Base-by-base conservation (phyloP, 1,140 invertebrate species). In the Trachymyrmex septentrionalis region DNA sequence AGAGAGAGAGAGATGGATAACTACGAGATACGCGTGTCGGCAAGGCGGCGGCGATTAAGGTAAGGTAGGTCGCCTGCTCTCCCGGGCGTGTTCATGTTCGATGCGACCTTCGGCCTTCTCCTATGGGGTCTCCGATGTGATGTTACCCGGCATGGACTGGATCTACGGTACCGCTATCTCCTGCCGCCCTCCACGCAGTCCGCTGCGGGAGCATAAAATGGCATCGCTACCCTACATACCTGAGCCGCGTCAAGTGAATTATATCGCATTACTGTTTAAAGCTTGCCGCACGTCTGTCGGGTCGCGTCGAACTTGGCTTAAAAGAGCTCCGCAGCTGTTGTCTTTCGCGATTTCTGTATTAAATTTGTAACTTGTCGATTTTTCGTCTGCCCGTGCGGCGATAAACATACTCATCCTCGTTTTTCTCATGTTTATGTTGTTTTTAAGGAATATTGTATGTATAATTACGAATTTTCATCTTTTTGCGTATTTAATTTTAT, bases 161-260 rank as follows among this genome's bases (percentile, higher is more conserved):
- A 91, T 90, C 87, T 59, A n/a, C 38, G 86, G 91, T 92, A 92
- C 91, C 91, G 91, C 91, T 92, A 92, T 91, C 73, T 72, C 55
- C 48, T 87, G 30, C 57, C 44, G 73, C 61, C 77, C 75, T 63
- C 59, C 72, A 67, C 57, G 63, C 34, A 53, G 24, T 53, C 14
- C 27, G 61, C 48, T 38, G 59, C 71, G 63, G 67, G n/a, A 67
- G n/a, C 80, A 63, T 81, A 89, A 92, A 92, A 91, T 92, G 88
- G 89, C 91, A 92, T 92, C 82, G 91, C 87, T 92, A 92, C 91
- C 91, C 91, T 92, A 92, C 91, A 92, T 92, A 92, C 89, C 86
- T 86, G n/a, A 81, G 53, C 63, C 19, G 44, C 38, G 34, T 77
- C 61, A 19, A 57, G 34, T 34, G 57, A 66, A 21, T 66, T 57